Percentiles rank a stretch among this genome's conserved stretches.
Conservation (phyloP, 1,140 invertebrate genomes). For the Brachionus angularis region DNA sequence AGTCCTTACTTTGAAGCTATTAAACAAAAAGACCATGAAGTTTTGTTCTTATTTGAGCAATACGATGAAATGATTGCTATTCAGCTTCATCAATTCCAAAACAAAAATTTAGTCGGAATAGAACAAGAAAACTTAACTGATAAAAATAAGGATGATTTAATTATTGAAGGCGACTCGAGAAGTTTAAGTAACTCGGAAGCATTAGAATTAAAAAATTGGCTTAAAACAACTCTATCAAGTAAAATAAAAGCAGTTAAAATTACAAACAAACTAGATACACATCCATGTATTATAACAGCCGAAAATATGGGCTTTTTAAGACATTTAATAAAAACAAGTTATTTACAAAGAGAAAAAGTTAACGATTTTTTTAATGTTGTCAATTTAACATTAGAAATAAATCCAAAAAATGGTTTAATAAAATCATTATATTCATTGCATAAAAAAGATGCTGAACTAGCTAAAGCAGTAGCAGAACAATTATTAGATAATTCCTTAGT, state of each 20-base stretch:
- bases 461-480: constrained; percentile 78
- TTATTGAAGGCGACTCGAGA: constrained; percentile 59
- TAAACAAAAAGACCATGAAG: constrained; percentile 75
- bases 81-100: constrained; percentile 77
- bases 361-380: constrained; percentile 67
- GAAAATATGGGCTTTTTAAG: constrained; percentile 90
- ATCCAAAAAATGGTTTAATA: constrained; percentile 84
- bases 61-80: constrained; percentile 92
- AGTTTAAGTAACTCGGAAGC: constrained; percentile 69
- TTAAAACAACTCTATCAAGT: constrained; percentile 60
- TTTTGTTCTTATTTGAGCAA: constrained; percentile 88
- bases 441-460: constrained; percentile 71
- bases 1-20: constrained; percentile 92
- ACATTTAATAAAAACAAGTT: constrained; percentile 84
- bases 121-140: constrained; percentile 80
- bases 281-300: constrained; percentile 88
- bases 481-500: constrained; percentile 91
- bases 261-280: constrained; percentile 74
- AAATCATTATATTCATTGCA: constrained; percentile 76
- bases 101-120: constrained; percentile 75
- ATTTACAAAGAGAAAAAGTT: constrained; percentile 71
- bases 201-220: constrained; percentile 71
- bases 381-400: constrained; percentile 86
- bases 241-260: constrained; percentile 55
- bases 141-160: constrained; percentile 41